A percentile compares a stretch with the other conserved stretches of the same genome.
phyloP scores from a whole-genome alignment of 2,888 invertebrate species.

The Homarus gammarus region DNA sequence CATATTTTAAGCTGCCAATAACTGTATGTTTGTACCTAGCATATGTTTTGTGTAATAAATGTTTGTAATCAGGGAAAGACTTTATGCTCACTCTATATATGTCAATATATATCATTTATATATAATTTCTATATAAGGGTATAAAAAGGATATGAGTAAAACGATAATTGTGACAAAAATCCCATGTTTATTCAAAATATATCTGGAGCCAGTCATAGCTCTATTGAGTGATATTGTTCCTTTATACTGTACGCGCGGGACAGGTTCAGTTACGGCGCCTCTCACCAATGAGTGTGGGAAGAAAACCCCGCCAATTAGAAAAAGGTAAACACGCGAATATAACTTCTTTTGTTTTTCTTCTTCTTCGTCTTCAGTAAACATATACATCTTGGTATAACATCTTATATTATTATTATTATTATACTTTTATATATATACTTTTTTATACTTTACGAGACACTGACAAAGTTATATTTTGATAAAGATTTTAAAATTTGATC shows the following conservation, averaged over 20 bases:
- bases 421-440: neutral
- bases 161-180: constrained; percentile 65
- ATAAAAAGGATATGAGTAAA: constrained; percentile 19
- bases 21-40: neutral
- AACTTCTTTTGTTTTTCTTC: neutral
- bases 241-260: constrained; percentile 56
- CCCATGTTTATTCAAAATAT: constrained; percentile 72
- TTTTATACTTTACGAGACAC: neutral
- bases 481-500: neutral
- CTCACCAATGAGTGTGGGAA: constrained; percentile 49
- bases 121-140: neutral
- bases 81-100: neutral
- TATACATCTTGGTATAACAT: neutral
- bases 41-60: no score
- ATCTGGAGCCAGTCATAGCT: constrained; percentile 71
- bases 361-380: neutral
- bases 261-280: constrained; percentile 61
- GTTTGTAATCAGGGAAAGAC: no score
- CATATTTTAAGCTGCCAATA: neutral
- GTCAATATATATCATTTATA: neutral
- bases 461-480: neutral
- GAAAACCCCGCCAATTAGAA: constrained; percentile 22
- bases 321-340: neutral
- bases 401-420: neutral
- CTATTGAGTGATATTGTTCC: constrained; percentile 58